phyloP scores from a whole-genome alignment of 2,797 vertebrate genomes.

The Momotus momota region DNA sequence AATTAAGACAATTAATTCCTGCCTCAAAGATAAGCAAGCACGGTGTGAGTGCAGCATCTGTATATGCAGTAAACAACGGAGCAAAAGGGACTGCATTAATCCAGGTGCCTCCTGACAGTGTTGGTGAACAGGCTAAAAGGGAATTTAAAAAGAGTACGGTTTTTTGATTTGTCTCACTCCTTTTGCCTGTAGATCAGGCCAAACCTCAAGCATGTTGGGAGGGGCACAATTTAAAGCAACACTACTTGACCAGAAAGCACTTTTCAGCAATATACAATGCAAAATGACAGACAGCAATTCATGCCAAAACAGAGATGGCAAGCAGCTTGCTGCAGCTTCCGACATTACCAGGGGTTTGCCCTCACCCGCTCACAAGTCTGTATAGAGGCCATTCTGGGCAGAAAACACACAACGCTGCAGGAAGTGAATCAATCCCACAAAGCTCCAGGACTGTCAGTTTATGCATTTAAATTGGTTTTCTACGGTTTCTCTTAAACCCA shows the following conservation, averaged over 20 bases:
- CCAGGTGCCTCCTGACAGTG: constrained; percentile 78
- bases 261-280: constrained; percentile 71
- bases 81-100: background rate
- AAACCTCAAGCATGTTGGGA: constrained; percentile 88
- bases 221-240: constrained; percentile 86
- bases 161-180: constrained; percentile 82
- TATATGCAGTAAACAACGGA: background rate
- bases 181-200: constrained; percentile 88
- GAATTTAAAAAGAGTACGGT: constrained; percentile 78
- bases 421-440: constrained; percentile 16
- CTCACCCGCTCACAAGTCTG: constrained; percentile 47
- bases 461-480: constrained; percentile 16
- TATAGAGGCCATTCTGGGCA: constrained; percentile 34
- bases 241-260: constrained; percentile 68
- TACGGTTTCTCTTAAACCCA: constrained; percentile 14
- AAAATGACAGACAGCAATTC: constrained; percentile 66
- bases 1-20: constrained; percentile 28
- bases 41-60: constrained; percentile 39
- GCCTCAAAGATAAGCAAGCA: constrained; percentile 53
- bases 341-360: constrained; percentile 39
- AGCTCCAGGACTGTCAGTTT: constrained; percentile 52
- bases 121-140: constrained; percentile 77
- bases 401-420: constrained; percentile 4
- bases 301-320: constrained; percentile 51
- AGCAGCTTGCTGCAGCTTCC: constrained; percentile 66